Evolutionary conservation across 2,113 vertebrate species (phyloP).

Genomic region (Oreamnos americanus): DNA sequence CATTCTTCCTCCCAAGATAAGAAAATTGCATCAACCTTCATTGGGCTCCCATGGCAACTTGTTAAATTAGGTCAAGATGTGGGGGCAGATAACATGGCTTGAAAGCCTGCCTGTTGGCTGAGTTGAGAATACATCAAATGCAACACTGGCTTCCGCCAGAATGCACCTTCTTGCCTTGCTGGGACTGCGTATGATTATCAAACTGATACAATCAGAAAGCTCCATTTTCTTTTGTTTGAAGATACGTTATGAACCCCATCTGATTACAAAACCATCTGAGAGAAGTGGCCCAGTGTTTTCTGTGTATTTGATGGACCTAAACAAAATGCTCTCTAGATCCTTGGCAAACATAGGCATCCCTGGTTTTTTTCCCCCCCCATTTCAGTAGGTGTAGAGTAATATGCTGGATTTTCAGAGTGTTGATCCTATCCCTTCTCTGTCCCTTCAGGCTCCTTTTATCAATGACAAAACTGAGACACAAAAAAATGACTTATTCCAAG

Average conservation of each 20-base stretch:
- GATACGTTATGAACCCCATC: slow-evolving; percentile 51
- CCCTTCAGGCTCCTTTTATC: background rate
- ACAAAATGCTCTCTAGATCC: background rate
- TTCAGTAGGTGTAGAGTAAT: background rate
- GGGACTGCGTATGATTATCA: slow-evolving; percentile 58
- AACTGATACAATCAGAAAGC: slow-evolving; percentile 76
- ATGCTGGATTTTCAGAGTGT: background rate
- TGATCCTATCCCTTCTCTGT: background rate
- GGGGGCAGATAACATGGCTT: slow-evolving; percentile 80
- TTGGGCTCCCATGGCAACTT: slow-evolving; percentile 82
- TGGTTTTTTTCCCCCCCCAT: fast-evolving
- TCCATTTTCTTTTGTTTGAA: slow-evolving; percentile 46
- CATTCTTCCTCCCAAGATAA: slow-evolving; percentile 78
- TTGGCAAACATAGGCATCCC: background rate
- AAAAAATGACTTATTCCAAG: background rate
- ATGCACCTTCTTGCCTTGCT: slow-evolving; percentile 77
- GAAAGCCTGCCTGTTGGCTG: slow-evolving; percentile 69
- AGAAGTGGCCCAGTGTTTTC: background rate
- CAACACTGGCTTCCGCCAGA: slow-evolving; percentile 76
- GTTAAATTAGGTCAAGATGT: slow-evolving; percentile 87
- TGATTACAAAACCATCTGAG: slow-evolving; percentile 48
- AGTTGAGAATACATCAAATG: slow-evolving; percentile 81
- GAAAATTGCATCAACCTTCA: slow-evolving; percentile 79
- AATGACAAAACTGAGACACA: background rate
- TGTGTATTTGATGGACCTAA: background rate